Evolutionary conservation across 2,888 invertebrate species (phyloP).

Genomic region (Nudaria mundana): DNA sequence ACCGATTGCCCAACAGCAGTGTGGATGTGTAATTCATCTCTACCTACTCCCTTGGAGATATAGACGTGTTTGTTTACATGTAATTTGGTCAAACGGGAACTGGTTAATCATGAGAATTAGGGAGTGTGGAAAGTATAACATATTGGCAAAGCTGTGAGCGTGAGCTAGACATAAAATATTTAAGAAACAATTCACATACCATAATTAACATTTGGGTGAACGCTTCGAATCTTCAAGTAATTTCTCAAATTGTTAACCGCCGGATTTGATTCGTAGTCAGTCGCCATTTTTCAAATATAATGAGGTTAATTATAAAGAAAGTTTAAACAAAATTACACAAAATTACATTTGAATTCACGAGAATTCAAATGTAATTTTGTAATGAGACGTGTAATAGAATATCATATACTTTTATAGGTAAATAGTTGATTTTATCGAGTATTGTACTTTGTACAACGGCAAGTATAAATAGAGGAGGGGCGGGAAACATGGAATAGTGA

Average conservation of each 20-base stretch:
- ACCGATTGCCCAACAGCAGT: too few species aligned
- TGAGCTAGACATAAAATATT: too few species aligned
- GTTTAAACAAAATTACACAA: neutral
- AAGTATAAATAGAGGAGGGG: slow-evolving; percentile 22
- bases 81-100: too few species aligned
- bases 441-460: slow-evolving; percentile 24
- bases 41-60: too few species aligned
- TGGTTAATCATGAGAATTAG: too few species aligned
- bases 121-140: too few species aligned
- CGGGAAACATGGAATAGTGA: slow-evolving; percentile 6
- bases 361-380: neutral
- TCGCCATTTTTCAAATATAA: slow-evolving; percentile 35
- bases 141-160: too few species aligned
- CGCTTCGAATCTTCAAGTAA: slow-evolving; percentile 86
- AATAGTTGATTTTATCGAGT: slow-evolving; percentile 17
- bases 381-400: neutral
- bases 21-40: too few species aligned
- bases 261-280: slow-evolving; percentile 47
- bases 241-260: slow-evolving; percentile 86
- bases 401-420: slow-evolving; percentile 15
- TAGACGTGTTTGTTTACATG: too few species aligned
- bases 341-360: too few species aligned
- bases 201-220: slow-evolving; percentile 88
- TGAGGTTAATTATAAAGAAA: neutral
- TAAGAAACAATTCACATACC: slow-evolving; percentile 81